Evolutionary conservation across 2,888 invertebrate genomes (phyloP), one percentile per base, ranked within the genome.

Genomic region (Mythimna ferrago): DNA sequence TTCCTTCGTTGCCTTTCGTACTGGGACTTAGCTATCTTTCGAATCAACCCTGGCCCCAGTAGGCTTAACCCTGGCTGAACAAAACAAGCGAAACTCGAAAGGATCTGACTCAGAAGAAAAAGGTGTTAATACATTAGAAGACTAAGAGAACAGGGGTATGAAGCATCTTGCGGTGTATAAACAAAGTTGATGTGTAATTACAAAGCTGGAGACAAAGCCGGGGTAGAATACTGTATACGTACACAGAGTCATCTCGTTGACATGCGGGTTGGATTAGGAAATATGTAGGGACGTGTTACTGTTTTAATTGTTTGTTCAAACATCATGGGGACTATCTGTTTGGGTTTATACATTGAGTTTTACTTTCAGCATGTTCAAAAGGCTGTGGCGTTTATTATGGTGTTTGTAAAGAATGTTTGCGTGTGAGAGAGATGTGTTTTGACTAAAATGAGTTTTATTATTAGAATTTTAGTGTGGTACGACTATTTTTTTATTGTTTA

Each of bases 151-250:
- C 38, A 6, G 16, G 7, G 38, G 57, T 48, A 19, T 58, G 62
- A 57, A 56, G 19, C 57, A 38, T 66, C 78, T 65, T 60, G 61
- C 9, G 57, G 65, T 66, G 57, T 54, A 68, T 67, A 65, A 61
- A 60, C 72, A 73, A 86, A 86, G 84, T 81, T 79, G 71, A 76
- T 76, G 80, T 66, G 65, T 80, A 78, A 80, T 84, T 77, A 78
- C 68, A 72, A 72, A 74, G 66, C 73, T 65, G 44, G 73, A 76
- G 71, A 80, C 80, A 76, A 78, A 76, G 73, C 76, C 51, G 61
- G 75, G 74, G 35, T 64, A 62, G 48, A 78, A 81, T 77, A 77
- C 64, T 76, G 65, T 80, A 57, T 70, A 62, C 54, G 51, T 75
- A 81, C 69, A 76, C 69, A 35, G 70, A 73, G 63, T 76, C 73